These are phyloP conservation scores for Malthinus seriepunctatus DNA, from an alignment of 2,888 invertebrate species.

Conservation along the genomic window DNA sequence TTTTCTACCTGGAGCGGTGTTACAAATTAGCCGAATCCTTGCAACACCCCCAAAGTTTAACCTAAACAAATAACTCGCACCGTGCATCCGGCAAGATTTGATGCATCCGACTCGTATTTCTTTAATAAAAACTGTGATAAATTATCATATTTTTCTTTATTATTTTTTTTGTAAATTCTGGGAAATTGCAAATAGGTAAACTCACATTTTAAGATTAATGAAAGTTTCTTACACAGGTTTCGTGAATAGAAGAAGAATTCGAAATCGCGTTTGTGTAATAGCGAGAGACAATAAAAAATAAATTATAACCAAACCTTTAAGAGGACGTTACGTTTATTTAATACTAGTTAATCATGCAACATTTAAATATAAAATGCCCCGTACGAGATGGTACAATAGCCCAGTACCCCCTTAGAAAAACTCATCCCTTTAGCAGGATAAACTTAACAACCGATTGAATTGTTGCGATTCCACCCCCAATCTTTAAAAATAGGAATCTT, in stretches of 20 bases:
- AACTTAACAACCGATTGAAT: slow-evolving; percentile 33
- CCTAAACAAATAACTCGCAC: slow-evolving; percentile 52
- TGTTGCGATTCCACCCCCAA: slow-evolving; percentile 23
- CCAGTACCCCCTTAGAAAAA: slow-evolving; percentile 19
- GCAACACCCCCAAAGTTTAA: slow-evolving; percentile 42
- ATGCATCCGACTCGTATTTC: slow-evolving; percentile 25
- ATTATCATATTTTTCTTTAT: slow-evolving; percentile 18
- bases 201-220: slow-evolving; percentile 17
- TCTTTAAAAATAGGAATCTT: slow-evolving; percentile 25
- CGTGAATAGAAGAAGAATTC: slow-evolving; percentile 10
- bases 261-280: slow-evolving; percentile 30
- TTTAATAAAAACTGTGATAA: slow-evolving; percentile 21
- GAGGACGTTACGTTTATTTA: slow-evolving; percentile 56
- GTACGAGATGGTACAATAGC: slow-evolving; percentile 53
- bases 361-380: slow-evolving; percentile 57
- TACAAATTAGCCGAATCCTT: slow-evolving; percentile 50
- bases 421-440: slow-evolving; percentile 22
- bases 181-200: slow-evolving; percentile 15
- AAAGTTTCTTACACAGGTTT: slow-evolving; percentile 11
- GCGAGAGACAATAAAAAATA: slow-evolving; percentile 44
- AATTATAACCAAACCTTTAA: slow-evolving; percentile 54
- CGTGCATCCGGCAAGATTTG: slow-evolving; percentile 40
- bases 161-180: slow-evolving; percentile 22
- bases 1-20: slow-evolving; percentile 47
- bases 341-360: slow-evolving; percentile 57